Conservation (phyloP, 1,140 invertebrate genomes). For the Ctenoplectra terminalis region DNA sequence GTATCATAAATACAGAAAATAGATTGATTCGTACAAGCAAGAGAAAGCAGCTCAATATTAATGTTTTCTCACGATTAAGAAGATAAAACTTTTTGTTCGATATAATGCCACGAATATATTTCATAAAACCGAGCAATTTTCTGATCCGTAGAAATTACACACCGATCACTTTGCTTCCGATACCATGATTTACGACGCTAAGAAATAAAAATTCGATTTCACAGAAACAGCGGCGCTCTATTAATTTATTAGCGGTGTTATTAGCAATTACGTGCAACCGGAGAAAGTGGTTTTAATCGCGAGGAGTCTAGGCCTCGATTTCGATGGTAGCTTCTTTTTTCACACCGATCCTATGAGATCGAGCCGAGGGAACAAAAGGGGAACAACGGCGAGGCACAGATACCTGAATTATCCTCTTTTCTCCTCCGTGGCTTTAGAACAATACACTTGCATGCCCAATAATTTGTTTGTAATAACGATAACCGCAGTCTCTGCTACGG, state of each 20-base stretch:
- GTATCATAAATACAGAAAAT: too few relatives aligned
- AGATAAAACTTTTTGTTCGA: background rate
- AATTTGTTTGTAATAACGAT: constrained; percentile 59
- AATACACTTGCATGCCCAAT: constrained; percentile 35
- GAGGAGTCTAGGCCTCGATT: background rate
- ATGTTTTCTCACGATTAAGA: too few relatives aligned
- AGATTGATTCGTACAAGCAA: too few relatives aligned
- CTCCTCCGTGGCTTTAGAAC: constrained; percentile 25
- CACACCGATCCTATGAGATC: constrained; percentile 25
- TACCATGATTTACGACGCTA: background rate
- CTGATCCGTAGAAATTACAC: background rate
- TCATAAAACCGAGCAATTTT: background rate
- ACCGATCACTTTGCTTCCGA: background rate
- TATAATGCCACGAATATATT: background rate
- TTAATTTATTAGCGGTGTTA: background rate
- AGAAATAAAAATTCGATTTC: background rate
- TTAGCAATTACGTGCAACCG: background rate
- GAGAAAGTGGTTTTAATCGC: constrained; percentile 39
- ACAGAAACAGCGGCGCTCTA: background rate
- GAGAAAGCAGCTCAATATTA: too few relatives aligned
- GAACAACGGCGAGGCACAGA: background rate
- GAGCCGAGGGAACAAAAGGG: background rate
- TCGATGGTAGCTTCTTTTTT: constrained; percentile 8
- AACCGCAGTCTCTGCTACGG: constrained; percentile 47
- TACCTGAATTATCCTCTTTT: constrained; percentile 46